Evolutionary conservation across 2,797 vertebrate species (phyloP).

Genomic region (Dryobates pubescens): DNA sequence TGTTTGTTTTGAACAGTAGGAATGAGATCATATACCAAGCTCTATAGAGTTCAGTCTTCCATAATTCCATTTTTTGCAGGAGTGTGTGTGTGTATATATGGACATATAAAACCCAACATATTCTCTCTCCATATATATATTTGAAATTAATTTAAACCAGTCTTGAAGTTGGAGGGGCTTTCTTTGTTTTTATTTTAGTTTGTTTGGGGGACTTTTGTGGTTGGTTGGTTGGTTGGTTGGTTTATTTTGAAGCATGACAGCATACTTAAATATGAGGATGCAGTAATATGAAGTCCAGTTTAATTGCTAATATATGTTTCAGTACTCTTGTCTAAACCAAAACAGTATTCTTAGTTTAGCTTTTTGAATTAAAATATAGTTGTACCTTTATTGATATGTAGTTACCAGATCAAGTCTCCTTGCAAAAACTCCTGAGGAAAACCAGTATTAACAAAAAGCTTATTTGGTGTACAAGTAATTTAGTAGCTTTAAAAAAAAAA

Average conservation of each 20-base stretch:
- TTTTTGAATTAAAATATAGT: not conserved
- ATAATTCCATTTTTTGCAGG: conserved; percentile 61
- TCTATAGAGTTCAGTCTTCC: conserved; percentile 12
- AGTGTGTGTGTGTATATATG: not conserved
- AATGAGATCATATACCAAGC: conserved; percentile 50
- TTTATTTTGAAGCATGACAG: conserved; percentile 34
- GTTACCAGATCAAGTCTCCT: not conserved
- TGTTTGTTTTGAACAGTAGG: conserved; percentile 66
- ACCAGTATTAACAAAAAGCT: not conserved
- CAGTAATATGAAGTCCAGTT: conserved; percentile 29
- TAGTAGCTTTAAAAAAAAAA: not conserved
- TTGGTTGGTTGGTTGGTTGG: not conserved
- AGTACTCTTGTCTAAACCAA: not conserved
- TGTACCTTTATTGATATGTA: not conserved
- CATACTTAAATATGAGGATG: conserved; percentile 39
- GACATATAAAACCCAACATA: not conserved
- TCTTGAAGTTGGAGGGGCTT: conserved; percentile 16
- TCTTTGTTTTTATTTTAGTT: too few relatives aligned
- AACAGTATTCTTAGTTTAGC: not conserved
- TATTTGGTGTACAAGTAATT: not conserved
- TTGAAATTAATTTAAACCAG: conserved; percentile 49
- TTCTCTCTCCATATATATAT: not conserved
- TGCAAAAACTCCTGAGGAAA: not conserved
- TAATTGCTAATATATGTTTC: conserved; percentile 20
- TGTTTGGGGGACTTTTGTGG: too few relatives aligned